Conservation (phyloP, 2,888 invertebrate species). For the Orthonychiurus folsomi region DNA sequence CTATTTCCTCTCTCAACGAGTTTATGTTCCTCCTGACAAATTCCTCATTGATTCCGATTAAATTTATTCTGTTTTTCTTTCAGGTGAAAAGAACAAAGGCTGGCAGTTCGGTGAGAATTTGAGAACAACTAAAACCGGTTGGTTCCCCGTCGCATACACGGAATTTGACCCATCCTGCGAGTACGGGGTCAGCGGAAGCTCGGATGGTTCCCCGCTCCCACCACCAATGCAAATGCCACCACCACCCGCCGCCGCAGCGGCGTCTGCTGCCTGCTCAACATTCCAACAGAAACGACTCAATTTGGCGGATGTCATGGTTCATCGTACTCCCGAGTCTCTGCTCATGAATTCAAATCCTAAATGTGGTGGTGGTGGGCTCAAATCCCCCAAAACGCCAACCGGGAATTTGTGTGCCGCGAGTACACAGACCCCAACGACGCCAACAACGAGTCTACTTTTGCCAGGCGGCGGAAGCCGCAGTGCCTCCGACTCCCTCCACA, state of each 20-base stretch:
- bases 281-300: constrained; percentile 22
- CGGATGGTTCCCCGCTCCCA: constrained; percentile 23
- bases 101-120: constrained; percentile 97
- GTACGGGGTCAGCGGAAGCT: constrained; percentile 43
- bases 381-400: neutral
- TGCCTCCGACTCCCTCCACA: constrained; percentile 61
- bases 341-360: neutral
- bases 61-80: too few relatives aligned
- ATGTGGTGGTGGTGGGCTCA: neutral
- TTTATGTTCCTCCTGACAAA: too few relatives aligned
- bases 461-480: neutral
- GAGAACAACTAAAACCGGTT: constrained; percentile 81
- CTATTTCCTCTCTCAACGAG: neutral
- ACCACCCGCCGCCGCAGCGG: constrained; percentile 23
- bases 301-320: constrained; percentile 20
- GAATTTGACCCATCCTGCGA: constrained; percentile 53
- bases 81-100: constrained; percentile 78
- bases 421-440: constrained; percentile 1
- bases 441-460: neutral
- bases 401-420: neutral
- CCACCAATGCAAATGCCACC: constrained; percentile 36
- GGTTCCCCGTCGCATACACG: constrained; percentile 93
- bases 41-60: too few relatives aligned
- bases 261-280: constrained; percentile 10
- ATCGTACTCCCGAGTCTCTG: constrained; percentile 17